A percentile compares a stretch with the other conserved stretches of the same genome.
Evolutionary conservation across 2,113 vertebrate genomes (phyloP).

Genomic region (Pygoscelis adeliae): DNA sequence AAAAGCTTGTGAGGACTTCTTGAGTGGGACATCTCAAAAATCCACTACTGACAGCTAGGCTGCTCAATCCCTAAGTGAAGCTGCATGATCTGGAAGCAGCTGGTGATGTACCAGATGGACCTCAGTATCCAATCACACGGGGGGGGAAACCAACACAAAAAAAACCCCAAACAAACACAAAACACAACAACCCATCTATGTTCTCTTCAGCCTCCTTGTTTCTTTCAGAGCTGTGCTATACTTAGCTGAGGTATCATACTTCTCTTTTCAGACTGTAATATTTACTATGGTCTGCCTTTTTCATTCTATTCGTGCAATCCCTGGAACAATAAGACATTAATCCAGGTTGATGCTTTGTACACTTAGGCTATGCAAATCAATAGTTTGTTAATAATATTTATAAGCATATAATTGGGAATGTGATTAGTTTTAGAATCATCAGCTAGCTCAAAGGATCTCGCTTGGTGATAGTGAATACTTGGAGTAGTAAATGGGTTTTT

Average conservation of each 20-base stretch:
- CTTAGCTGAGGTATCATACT: neutral
- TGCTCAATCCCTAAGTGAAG: neutral
- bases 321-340: neutral
- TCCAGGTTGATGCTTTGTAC: neutral
- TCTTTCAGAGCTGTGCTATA: neutral
- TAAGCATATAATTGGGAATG: neutral
- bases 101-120: neutral
- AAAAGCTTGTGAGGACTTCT: neutral
- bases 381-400: conserved; percentile 29
- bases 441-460: neutral
- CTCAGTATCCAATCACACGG: neutral
- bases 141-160: neutral
- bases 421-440: neutral
- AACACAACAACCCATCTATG: neutral
- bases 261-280: neutral
- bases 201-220: neutral
- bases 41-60: neutral
- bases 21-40: neutral
- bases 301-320: neutral
- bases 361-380: conserved; percentile 17
- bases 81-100: neutral
- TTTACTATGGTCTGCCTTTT: neutral
- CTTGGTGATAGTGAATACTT: neutral
- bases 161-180: neutral
- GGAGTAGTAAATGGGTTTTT: neutral